Evolutionary conservation across 2,113 vertebrate species (phyloP).

Genomic region (Daphoenositta chrysoptera): DNA sequence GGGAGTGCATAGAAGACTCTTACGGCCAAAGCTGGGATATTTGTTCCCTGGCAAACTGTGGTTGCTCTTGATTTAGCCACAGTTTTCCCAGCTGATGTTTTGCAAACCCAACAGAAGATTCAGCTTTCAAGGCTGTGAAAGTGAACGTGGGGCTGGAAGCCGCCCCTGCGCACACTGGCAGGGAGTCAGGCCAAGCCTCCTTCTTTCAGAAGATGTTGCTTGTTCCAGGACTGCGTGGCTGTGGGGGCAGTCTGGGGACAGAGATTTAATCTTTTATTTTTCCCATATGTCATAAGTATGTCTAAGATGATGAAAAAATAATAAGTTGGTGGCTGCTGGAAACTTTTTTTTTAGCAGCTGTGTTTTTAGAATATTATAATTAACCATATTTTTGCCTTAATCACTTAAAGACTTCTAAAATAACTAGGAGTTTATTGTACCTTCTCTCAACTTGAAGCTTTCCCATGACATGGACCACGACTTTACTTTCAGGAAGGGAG

Average conservation of each 20-base stretch:
- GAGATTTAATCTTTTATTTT: background rate
- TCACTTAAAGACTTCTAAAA: conserved; percentile 20
- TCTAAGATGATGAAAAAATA: conserved; percentile 18
- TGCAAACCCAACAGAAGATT: background rate
- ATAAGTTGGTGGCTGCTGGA: conserved; percentile 12
- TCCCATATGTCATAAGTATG: background rate
- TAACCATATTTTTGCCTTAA: conserved; percentile 6
- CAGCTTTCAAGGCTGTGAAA: background rate
- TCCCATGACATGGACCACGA: background rate
- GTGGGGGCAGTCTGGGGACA: background rate
- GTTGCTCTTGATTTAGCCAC: background rate
- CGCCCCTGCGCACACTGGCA: background rate
- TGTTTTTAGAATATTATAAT: conserved; percentile 20
- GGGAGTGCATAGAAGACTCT: background rate
- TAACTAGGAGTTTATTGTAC: background rate
- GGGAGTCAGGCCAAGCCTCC: background rate
- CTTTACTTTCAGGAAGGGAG: background rate
- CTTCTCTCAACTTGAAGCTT: background rate
- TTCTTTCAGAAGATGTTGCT: background rate
- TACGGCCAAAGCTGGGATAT: background rate
- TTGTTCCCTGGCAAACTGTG: background rate
- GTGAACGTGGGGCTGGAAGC: background rate
- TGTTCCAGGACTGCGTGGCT: background rate
- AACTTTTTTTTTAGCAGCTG: conserved; percentile 19
- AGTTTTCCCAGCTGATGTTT: conserved; percentile 21